A percentile compares a stretch with the other conserved stretches of the same genome.
Evolutionary conservation across 2,113 vertebrate genomes (phyloP).

Genomic region (Myodes glareolus): DNA sequence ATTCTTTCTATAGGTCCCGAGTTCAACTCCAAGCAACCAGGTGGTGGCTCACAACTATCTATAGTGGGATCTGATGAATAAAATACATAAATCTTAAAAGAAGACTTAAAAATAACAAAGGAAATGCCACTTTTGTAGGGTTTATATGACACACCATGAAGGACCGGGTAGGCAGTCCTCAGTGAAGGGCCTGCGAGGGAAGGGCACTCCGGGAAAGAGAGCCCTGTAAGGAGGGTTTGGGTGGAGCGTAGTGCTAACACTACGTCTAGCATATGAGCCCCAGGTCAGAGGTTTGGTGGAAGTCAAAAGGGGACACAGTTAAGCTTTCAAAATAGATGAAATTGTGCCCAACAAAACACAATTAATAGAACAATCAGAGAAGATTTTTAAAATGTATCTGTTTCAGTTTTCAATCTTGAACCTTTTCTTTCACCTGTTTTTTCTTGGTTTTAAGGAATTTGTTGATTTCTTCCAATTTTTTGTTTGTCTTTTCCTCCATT

Average conservation of each 20-base stretch:
- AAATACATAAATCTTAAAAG: too few species aligned
- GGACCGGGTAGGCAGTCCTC: neutral
- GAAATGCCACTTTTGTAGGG: neutral
- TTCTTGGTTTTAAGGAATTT: too few species aligned
- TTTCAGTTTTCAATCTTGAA: too few species aligned
- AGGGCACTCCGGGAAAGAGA: neutral
- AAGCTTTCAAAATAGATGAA: conserved; percentile 22
- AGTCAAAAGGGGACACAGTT: neutral
- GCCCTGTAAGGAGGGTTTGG: neutral
- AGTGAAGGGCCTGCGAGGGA: neutral
- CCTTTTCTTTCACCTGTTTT: too few species aligned
- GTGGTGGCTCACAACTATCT: too few species aligned
- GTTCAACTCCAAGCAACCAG: too few species aligned
- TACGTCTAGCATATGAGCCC: neutral
- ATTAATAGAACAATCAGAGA: conserved; percentile 26
- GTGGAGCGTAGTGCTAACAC: neutral
- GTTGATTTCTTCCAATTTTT: too few species aligned
- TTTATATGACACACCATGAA: neutral
- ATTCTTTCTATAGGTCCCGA: too few species aligned
- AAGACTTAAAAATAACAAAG: conserved; percentile 10
- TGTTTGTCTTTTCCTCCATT: too few species aligned
- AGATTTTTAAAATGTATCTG: neutral
- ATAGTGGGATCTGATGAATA: too few species aligned
- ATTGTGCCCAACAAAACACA: neutral
- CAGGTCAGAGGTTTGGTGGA: neutral